Percentiles rank a stretch among this genome's conserved stretches.
Evolutionary conservation across 1,140 invertebrate genomes (phyloP).

Genomic region (Drosophila bocki): DNA sequence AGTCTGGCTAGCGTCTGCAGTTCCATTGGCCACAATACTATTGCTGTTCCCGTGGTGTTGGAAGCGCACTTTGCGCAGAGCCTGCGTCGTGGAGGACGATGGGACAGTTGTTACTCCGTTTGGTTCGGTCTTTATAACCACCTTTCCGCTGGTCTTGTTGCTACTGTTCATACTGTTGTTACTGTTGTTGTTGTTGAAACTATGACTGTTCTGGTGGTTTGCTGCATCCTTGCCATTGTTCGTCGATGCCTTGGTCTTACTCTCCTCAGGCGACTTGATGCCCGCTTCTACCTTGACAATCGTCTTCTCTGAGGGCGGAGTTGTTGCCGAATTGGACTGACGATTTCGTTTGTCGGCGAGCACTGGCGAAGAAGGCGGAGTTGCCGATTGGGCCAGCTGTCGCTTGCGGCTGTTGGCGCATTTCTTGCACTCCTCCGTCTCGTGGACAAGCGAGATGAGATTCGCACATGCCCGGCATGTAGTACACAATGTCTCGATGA

Average conservation of each 20-base stretch:
- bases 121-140: slow-evolving; percentile 63
- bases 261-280: slow-evolving; percentile 39
- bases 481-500: slow-evolving; percentile 82
- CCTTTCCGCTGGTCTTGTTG: slow-evolving; percentile 39
- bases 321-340: slow-evolving; percentile 57
- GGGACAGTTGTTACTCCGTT: slow-evolving; percentile 43
- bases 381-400: slow-evolving; percentile 54
- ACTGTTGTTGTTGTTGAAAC: slow-evolving; percentile 45
- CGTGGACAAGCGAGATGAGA: slow-evolving; percentile 80
- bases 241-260: slow-evolving; percentile 40
- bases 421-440: slow-evolving; percentile 84
- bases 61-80: slow-evolving; percentile 70
- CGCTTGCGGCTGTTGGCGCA: slow-evolving; percentile 74
- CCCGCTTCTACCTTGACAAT: slow-evolving; percentile 62
- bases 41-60: slow-evolving; percentile 61
- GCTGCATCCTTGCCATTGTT: slow-evolving; percentile 50
- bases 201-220: slow-evolving; percentile 45
- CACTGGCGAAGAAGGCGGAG: slow-evolving; percentile 73
- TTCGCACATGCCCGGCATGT: slow-evolving; percentile 84
- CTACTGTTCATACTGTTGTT: slow-evolving; percentile 39
- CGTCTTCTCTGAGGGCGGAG: slow-evolving; percentile 44
- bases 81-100: slow-evolving; percentile 56
- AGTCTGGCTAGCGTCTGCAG: slow-evolving; percentile 30
- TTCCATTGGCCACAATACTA: slow-evolving; percentile 35
- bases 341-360: slow-evolving; percentile 71